Evolutionary conservation across 2,797 vertebrate species (phyloP).

Genomic region (Pseudotriccus pelzelni): DNA sequence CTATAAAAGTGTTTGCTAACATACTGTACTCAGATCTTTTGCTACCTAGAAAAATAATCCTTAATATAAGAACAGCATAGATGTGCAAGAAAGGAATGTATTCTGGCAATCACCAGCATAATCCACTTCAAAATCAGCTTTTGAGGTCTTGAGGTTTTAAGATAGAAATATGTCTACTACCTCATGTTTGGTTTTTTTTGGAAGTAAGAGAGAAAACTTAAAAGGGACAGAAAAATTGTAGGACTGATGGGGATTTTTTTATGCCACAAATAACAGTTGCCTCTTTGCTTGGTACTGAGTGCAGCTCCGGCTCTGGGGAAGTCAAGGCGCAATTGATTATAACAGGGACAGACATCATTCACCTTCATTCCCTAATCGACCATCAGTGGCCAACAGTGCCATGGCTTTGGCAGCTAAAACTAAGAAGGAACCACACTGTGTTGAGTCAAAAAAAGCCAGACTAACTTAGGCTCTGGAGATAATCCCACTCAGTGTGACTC

Average conservation of each 20-base stretch:
- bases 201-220: neutral
- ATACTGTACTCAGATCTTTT: neutral
- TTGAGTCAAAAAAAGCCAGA: neutral
- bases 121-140: neutral
- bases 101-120: neutral
- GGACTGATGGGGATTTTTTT: neutral
- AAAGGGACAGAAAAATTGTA: neutral
- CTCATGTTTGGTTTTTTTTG: neutral
- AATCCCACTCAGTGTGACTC: neutral
- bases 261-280: neutral
- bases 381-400: neutral
- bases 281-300: neutral
- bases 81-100: neutral
- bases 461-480: neutral
- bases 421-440: neutral
- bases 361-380: neutral
- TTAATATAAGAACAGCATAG: neutral
- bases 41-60: neutral
- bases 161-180: neutral
- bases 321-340: neutral
- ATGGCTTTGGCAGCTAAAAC: neutral
- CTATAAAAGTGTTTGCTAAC: neutral
- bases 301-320: neutral
- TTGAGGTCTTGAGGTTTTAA: neutral
- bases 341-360: neutral